phyloP scores from a whole-genome alignment of 2,888 invertebrate species.

The Aspidiotus rigidus region DNA sequence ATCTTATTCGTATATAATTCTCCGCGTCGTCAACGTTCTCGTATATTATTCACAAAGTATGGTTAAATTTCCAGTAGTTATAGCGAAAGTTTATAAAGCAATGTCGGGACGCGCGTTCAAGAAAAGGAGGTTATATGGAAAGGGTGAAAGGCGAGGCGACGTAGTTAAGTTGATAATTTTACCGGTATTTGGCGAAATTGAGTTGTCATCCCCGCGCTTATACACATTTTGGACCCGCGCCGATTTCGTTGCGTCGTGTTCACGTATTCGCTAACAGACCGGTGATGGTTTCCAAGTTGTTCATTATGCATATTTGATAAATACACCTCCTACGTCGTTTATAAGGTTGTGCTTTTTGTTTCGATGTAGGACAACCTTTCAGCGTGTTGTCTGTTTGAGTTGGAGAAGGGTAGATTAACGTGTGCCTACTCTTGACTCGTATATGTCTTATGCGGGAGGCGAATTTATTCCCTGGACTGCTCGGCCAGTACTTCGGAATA shows the following conservation, averaged over 20 bases:
- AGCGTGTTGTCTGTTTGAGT: too few relatives aligned
- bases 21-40: conserved; percentile 7
- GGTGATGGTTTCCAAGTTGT: not conserved
- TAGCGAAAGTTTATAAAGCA: conserved; percentile 14
- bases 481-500: too few relatives aligned
- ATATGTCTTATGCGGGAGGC: too few relatives aligned
- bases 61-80: conserved; percentile 13
- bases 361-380: too few relatives aligned
- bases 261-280: not conserved
- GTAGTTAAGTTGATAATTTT: conserved; percentile 1
- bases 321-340: not conserved
- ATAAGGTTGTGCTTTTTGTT: not conserved
- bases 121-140: not conserved
- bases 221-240: not conserved
- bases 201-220: not conserved
- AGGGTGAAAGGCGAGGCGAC: not conserved
- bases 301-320: conserved; percentile 4
- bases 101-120: not conserved
- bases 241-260: not conserved
- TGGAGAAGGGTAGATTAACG: too few relatives aligned
- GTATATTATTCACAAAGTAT: conserved; percentile 15
- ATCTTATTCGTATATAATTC: conserved; percentile 14
- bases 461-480: too few relatives aligned
- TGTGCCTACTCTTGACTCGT: too few relatives aligned
- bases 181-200: conserved; percentile 2